These are phyloP conservation scores for Archivesica marissinica DNA, from an alignment of 1,140 invertebrate genomes.

Conservation along the genomic window DNA sequence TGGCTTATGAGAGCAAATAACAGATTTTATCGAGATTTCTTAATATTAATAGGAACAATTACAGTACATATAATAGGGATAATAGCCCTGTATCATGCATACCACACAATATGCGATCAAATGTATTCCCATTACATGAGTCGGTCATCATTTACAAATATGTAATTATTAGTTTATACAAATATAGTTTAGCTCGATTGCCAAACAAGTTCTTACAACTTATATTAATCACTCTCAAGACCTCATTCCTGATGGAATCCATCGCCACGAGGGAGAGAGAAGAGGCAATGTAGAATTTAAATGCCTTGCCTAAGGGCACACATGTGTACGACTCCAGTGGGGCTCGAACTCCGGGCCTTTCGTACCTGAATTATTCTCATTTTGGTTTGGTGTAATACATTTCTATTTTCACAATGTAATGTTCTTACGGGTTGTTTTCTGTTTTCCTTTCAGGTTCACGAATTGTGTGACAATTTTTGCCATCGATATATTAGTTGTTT, in stretches of 20 bases:
- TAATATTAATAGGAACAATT: constrained; percentile 53
- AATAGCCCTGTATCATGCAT: constrained; percentile 37
- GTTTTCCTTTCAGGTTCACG: constrained; percentile 93
- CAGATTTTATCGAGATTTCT: constrained; percentile 58
- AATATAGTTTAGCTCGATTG: no score
- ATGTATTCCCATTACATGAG: background rate
- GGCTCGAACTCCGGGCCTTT: no score
- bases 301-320: no score
- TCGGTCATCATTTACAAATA: background rate
- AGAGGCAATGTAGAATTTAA: no score
- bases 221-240: no score
- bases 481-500: constrained; percentile 99
- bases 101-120: background rate
- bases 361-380: no score
- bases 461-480: constrained; percentile 99
- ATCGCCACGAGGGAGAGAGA: no score
- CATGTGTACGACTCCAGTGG: no score
- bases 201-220: no score
- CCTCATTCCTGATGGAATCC: no score
- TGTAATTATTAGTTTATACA: no score
- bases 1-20: constrained; percentile 55
- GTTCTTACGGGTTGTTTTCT: background rate
- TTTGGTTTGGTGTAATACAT: no score
- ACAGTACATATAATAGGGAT: constrained; percentile 44
- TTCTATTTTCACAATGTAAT: background rate